These are phyloP conservation scores for Atlantisia rogersi DNA, from an alignment of 2,113 vertebrate genomes.

Conservation along the genomic window DNA sequence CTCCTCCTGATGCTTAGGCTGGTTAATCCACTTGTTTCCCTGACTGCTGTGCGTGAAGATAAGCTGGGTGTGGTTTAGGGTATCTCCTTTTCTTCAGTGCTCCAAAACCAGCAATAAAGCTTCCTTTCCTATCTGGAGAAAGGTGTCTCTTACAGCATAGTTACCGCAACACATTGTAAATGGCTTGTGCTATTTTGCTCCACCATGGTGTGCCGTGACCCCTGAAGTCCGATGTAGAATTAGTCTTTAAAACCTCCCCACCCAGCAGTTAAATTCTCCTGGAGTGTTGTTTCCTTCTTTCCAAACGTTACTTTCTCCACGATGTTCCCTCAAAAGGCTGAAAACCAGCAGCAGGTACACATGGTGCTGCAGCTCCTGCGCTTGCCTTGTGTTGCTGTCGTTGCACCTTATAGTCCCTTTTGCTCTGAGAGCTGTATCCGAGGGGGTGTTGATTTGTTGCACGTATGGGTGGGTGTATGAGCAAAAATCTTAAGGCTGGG, in stretches of 20 bases:
- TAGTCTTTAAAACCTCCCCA: constrained; percentile 17
- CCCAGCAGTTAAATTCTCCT: neutral
- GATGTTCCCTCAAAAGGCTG: neutral
- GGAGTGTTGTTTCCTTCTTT: neutral
- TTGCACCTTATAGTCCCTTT: neutral
- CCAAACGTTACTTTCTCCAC: neutral
- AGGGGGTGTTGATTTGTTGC: neutral
- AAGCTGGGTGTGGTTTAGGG: neutral
- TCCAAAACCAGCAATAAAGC: too few relatives aligned
- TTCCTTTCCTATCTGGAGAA: neutral
- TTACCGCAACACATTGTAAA: neutral
- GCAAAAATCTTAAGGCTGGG: neutral
- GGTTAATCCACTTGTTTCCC: neutral
- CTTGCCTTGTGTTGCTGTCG: neutral
- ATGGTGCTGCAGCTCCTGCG: neutral
- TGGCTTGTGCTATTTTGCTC: neutral
- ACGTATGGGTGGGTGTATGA: neutral
- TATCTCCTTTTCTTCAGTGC: neutral
- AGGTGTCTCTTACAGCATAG: neutral
- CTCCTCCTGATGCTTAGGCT: neutral
- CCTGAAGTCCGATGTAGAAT: neutral
- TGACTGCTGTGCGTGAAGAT: neutral
- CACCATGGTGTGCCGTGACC: neutral
- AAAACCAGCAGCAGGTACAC: accelerated
- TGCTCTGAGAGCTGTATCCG: neutral